Evolutionary conservation across 2,113 vertebrate species (phyloP), one percentile per base, ranked within the genome.

Genomic region (Phalacrocorax aristotelis): DNA sequence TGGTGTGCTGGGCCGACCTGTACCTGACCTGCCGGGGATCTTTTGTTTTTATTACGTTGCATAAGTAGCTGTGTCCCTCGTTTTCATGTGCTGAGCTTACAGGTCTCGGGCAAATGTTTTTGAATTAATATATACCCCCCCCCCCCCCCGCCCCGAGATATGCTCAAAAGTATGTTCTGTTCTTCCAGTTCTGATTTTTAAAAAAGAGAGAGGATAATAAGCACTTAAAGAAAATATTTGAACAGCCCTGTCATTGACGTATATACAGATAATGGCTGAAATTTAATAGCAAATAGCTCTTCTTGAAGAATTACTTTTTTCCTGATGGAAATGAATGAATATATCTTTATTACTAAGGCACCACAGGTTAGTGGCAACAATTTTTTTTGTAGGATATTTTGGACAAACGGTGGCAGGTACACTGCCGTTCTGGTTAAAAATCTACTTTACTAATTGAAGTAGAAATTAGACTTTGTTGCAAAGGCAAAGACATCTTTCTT

Each of bases 401-500:
- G 81, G 83, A 72, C 77, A 26, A 87, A 62, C 25, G 48, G 32
- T 84, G 69, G 49, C 64, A 48, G 46, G 48, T 75, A 65, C 32
- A 20, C 69, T 94, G 80, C 89, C 51, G 25, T 72, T 83, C 70
- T 82, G 80, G 44, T 90, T 87, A 74, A 60, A 95, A 95, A 93
- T 60, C 95, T 72, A 22, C 86, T 65, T 79, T 38, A 30, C 49
- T 42, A 89, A 74, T 78, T 9, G 6, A 64, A 69, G 64, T 61
- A 85, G 85, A 87, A 89, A 89, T 89, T 48, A 77, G 58, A 48
- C 64, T 96, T 89, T 10, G 9, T 91, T 83, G 57, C 74, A 69
- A 71, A 84, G 85, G 68, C 79, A 81, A 64, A 94, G 93, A 83
- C 83, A 91, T 96, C 90, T 93, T 96, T 97, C 93, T 94, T 96